phyloP scores from a whole-genome alignment of 2,113 vertebrate species.

The Laterallus jamaicensis region DNA sequence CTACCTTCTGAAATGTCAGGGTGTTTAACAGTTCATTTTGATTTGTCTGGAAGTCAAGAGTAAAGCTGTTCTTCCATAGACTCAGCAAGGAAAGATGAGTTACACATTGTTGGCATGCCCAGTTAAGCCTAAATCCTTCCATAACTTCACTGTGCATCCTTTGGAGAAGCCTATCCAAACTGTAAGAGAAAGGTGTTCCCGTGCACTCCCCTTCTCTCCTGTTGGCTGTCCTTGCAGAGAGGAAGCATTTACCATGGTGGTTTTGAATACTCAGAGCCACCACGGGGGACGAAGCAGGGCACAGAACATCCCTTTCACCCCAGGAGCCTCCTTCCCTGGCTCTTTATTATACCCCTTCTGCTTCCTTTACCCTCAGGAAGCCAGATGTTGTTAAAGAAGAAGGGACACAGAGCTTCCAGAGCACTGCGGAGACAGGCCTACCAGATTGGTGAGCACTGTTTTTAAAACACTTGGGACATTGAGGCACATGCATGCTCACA shows the following conservation, averaged over 20 bases:
- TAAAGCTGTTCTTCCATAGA: not conserved
- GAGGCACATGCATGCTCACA: slow-evolving; percentile 70
- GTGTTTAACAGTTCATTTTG: not conserved
- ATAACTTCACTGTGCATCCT: not conserved
- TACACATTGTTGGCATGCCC: not conserved
- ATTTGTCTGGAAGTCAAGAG: slow-evolving; percentile 3
- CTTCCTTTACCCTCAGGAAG: slow-evolving; percentile 74
- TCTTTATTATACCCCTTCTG: slow-evolving; percentile 71
- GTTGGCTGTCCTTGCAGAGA: not conserved
- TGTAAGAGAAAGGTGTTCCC: not conserved
- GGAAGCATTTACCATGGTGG: not conserved
- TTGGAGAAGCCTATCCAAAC: not conserved
- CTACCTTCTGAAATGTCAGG: not conserved
- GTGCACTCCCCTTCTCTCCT: not conserved
- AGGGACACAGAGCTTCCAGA: slow-evolving; percentile 70
- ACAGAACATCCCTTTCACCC: slow-evolving; percentile 38
- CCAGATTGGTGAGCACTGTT: slow-evolving; percentile 68
- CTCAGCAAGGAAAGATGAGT: not conserved
- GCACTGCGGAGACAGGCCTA: slow-evolving; percentile 59
- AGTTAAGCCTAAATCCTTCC: not conserved
- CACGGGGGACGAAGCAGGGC: slow-evolving; percentile 1
- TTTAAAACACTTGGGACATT: slow-evolving; percentile 48
- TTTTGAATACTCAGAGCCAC: slow-evolving; percentile 24
- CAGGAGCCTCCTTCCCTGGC: slow-evolving; percentile 62
- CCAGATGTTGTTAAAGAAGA: slow-evolving; percentile 74